Evolutionary conservation across 2,113 vertebrate species (phyloP), one percentile per base, ranked within the genome.

Genomic region (Argyrosomus japonicus): DNA sequence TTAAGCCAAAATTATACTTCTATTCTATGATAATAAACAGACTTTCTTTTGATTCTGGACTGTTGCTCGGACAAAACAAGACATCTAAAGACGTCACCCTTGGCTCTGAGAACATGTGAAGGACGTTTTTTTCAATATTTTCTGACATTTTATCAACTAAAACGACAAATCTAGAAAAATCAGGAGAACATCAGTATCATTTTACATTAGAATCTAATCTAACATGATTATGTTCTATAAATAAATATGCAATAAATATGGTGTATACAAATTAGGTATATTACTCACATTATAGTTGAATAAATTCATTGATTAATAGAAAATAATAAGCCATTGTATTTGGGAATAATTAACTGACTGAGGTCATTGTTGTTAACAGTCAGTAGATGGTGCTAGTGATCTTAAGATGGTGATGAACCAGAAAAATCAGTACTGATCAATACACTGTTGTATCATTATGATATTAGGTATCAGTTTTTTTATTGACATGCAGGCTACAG

Each of bases 321-420:
- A 25, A 76, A 14, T 2, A 13, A 43, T 65, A 53, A 21, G 6
- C 50, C 5, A 14, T 19, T 43, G 2, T 19, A 17, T n/a, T 2
- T 51, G 3, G 7, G n/a, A 48, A 68, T 53, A 47, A 13, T 0
- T 14, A 45, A 58, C 17, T 19, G 29, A 60, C 25, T 12, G 3
- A 19, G 45, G 64, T 75, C 18, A 23, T 82, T 70, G 18, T 53
- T 40, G 14, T 21, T 4, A 18, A 18, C 15, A 14, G 78, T 70
- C 93, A 88, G 77, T 80, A 93, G 91, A 85, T 69, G 86, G 89
- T 54, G 79, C 87, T 86, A 91, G 67, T 60, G 85, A 27, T 78
- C 82, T 71, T 56, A 23, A 61, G 6, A 77, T 84, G 69, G 19
- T 1, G 0, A 57, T 27, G n/a, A 63, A 45, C 7, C 19, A 50